Percentiles rank a stretch among this genome's conserved stretches.
Conservation (phyloP, 2,888 invertebrate species). For the Tenthredo amoena region DNA sequence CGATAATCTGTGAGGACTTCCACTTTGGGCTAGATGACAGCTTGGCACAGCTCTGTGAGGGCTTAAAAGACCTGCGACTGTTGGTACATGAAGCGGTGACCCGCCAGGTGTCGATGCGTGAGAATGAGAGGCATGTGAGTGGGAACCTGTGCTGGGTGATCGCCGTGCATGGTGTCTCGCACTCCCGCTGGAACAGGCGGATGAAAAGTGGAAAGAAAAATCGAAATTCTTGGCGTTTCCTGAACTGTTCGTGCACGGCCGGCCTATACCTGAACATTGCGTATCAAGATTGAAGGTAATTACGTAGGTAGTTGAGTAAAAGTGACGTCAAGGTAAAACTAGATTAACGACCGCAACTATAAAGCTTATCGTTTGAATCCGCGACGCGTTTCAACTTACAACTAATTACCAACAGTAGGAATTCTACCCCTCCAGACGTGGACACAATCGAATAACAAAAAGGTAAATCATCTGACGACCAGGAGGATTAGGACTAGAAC, state of each 20-base stretch:
- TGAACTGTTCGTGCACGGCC: neutral
- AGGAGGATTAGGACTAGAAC: neutral
- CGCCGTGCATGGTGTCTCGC: conserved; percentile 73
- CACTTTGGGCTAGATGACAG: conserved; percentile 68
- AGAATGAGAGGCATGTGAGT: conserved; percentile 72
- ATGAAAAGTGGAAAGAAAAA: conserved; percentile 45
- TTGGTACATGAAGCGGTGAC: conserved; percentile 72
- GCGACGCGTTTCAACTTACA: conserved; percentile 19
- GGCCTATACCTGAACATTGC: neutral
- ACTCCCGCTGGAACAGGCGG: conserved; percentile 65
- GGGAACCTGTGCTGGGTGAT: conserved; percentile 72
- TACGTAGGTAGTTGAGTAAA: neutral
- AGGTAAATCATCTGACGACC: conserved; percentile 20
- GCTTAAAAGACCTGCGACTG: conserved; percentile 70
- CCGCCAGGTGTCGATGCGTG: conserved; percentile 71
- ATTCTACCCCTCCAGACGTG: neutral
- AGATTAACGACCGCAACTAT: neutral
- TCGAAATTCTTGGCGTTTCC: neutral
- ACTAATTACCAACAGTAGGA: neutral
- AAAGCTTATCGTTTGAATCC: neutral
- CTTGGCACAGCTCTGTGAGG: conserved; percentile 71
- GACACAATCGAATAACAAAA: neutral
- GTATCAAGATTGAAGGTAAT: neutral
- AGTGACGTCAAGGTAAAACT: neutral
- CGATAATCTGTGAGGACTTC: conserved; percentile 70